phyloP scores from a whole-genome alignment of 2,113 vertebrate genomes.

The Taxidea taxus region DNA sequence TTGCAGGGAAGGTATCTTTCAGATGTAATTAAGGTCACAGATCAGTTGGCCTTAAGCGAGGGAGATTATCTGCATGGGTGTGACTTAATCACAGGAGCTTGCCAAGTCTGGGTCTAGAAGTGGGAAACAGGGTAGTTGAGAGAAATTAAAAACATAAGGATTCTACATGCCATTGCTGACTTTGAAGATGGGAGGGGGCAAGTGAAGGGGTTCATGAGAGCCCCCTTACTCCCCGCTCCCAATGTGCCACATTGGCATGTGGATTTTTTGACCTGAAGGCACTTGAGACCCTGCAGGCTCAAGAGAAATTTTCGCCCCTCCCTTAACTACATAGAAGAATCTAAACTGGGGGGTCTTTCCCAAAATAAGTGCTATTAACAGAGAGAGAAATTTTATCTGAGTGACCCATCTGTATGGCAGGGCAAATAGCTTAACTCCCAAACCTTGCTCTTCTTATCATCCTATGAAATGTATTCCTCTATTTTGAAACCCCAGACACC shows the following conservation, averaged over 20 bases:
- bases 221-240: not conserved
- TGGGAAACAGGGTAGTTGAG: not conserved
- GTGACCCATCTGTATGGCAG: not conserved
- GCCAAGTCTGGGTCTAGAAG: not conserved
- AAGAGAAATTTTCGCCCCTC: not conserved
- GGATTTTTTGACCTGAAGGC: not conserved
- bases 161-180: not conserved
- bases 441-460: not conserved
- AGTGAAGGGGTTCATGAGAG: not conserved
- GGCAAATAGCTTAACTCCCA: not conserved
- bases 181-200: not conserved
- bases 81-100: not conserved
- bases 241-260: not conserved
- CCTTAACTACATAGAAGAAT: not conserved
- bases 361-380: not conserved
- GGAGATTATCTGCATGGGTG: not conserved
- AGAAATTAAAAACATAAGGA: not conserved
- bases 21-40: not conserved
- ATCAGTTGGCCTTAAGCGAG: not conserved
- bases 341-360: not conserved
- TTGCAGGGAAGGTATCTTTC: not conserved
- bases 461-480: not conserved
- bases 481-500: not conserved
- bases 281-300: not conserved
- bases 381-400: not conserved